These are phyloP conservation scores for Turritopsis dohrnii DNA, from an alignment of 30 jellyfish, hydroid and myxozoan species.

Conservation along the genomic window DNA sequence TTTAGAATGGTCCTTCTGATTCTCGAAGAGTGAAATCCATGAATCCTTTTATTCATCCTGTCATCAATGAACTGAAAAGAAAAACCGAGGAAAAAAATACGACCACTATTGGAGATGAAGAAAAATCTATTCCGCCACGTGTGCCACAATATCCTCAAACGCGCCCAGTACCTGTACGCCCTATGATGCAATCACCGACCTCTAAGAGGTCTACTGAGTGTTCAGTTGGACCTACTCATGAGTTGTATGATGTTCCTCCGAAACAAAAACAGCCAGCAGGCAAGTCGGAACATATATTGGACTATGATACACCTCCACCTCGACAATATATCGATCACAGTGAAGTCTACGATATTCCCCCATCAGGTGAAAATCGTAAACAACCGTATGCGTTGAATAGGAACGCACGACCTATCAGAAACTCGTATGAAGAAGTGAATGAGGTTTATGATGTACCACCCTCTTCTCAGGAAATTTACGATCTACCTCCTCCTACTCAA, in stretches of 20 bases:
- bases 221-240: neutral
- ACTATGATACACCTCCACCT: neutral
- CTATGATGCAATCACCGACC: neutral
- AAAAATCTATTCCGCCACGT: neutral
- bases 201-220: neutral
- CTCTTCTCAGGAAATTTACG: neutral
- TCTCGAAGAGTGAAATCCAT: neutral
- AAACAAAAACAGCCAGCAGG: neutral
- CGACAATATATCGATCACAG: neutral
- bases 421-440: neutral
- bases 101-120: neutral
- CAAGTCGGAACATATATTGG: neutral
- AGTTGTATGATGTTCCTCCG: neutral
- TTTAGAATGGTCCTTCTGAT: slow-evolving; percentile 4
- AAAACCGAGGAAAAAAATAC: slow-evolving; percentile 10
- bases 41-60: neutral
- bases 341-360: neutral
- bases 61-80: slow-evolving; percentile 2
- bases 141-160: neutral
- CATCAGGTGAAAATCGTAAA: neutral
- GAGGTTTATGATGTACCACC: neutral
- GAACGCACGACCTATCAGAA: neutral
- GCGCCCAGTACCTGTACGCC: neutral
- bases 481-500: neutral
- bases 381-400: neutral